Evolutionary conservation across 2,797 vertebrate species (phyloP).

Genomic region (Scolopax bukidnonensis): DNA sequence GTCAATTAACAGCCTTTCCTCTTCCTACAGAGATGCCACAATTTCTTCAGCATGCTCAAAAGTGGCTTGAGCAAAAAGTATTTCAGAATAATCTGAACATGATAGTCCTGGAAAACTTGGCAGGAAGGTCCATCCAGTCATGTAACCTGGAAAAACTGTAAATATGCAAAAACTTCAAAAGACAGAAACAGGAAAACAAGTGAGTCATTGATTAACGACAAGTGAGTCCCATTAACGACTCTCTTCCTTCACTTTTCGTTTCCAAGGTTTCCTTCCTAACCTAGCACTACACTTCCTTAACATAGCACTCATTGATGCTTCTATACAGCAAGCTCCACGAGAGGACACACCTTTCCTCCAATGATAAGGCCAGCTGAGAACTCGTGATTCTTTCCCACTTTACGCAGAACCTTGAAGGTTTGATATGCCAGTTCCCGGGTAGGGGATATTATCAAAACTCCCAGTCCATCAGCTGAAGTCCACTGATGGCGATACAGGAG

Average conservation of each 20-base stretch:
- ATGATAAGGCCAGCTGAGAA: slow-evolving; percentile 97
- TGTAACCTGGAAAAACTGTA: not conserved
- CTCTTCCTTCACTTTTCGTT: not conserved
- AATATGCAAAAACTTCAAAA: not conserved
- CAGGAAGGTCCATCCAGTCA: not conserved
- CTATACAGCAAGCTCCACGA: not conserved
- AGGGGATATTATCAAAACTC: slow-evolving; percentile 93
- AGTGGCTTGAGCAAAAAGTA: not conserved
- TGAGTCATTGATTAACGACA: accelerated
- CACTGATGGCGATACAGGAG: slow-evolving; percentile 92
- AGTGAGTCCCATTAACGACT: not conserved
- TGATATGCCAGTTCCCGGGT: slow-evolving; percentile 96
- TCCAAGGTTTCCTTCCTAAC: not conserved
- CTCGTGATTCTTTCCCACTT: slow-evolving; percentile 94
- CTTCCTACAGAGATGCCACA: not conserved
- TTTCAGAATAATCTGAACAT: not conserved
- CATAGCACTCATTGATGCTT: not conserved
- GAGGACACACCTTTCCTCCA: slow-evolving; percentile 87
- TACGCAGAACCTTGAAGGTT: slow-evolving; percentile 93
- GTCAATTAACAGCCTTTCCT: not conserved
- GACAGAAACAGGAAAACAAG: not conserved
- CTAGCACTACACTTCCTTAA: not conserved
- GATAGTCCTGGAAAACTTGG: not conserved
- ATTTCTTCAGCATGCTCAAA: not conserved
- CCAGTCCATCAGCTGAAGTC: slow-evolving; percentile 91